Conservation (phyloP, 2,888 invertebrate genomes). For the Sminthurides aquaticus region DNA sequence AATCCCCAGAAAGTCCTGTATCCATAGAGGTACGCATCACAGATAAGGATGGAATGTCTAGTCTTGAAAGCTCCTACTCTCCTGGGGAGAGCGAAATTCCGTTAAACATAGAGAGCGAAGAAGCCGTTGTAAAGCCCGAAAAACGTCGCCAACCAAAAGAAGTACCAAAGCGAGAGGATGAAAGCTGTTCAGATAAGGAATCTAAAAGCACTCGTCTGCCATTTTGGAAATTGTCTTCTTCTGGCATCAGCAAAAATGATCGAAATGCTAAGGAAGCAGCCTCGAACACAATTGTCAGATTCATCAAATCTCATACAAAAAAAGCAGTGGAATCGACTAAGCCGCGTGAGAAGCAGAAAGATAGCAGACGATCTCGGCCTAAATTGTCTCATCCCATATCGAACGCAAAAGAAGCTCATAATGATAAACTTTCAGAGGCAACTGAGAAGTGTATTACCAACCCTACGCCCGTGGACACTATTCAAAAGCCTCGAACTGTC, state of each 20-base stretch:
- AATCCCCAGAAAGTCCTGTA: not conserved
- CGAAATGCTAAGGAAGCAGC: constrained; percentile 21
- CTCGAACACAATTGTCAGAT: constrained; percentile 20
- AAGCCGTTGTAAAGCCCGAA: not conserved
- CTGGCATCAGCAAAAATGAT: constrained; percentile 1
- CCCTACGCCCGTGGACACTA: constrained; percentile 14
- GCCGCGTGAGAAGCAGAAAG: constrained; percentile 32
- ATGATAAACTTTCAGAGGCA: not conserved
- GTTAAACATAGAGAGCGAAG: not conserved
- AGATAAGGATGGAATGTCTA: not conserved
- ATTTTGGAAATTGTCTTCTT: constrained; percentile 6
- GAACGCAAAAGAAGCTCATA: not conserved
- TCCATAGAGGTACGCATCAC: not conserved
- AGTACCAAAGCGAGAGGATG: not conserved
- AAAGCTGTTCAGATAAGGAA: constrained; percentile 8
- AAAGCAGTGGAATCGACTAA: constrained; percentile 28
- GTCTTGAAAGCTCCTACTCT: not conserved
- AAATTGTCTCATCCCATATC: constrained; percentile 3
- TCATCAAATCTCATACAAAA: constrained; percentile 16
- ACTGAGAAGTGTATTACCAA: not conserved
- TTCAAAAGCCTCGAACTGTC: not conserved
- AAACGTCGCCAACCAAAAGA: not conserved
- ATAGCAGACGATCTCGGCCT: constrained; percentile 26
- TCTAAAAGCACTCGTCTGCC: constrained; percentile 10
- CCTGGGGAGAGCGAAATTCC: not conserved